Evolutionary conservation across 2,797 vertebrate genomes (phyloP), one percentile per base, ranked within the genome.

Genomic region (Ficedula albicollis): DNA sequence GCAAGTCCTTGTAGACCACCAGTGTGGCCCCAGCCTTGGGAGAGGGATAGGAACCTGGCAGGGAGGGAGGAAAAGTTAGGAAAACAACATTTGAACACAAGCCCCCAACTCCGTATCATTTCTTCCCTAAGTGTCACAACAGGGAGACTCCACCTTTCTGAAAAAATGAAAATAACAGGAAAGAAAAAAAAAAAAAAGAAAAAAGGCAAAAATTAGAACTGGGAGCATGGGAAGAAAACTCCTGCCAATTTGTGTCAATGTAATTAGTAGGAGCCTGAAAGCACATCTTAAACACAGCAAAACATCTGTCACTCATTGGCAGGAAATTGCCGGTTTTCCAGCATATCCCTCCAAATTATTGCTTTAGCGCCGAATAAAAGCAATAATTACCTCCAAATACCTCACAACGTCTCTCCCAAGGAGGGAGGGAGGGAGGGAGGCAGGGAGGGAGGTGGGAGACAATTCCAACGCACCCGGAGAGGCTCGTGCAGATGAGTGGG

Each of bases 21-120:
- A 99, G 97, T 2, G 99, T 99, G 2, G 99, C 99, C 46, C 99
- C 99, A 9, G 99, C 99, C 97, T 99, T 99, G 39, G 99, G 99
- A 6, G 99, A 99, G 7, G 99, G 99, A 93, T 99, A 99, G 5
- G 99, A 99, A 88, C 99, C 99, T 99, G 97, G 84, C 62, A 75
- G 94, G 84, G 89, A 64, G 2, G 85, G 23, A 32, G 29, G 20
- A 39, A 21, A 10, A 22, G 38, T 98, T 55, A 98, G 77, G 56
- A 76, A 43, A 49, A 52, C 9, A n/a, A 11, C 0, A 1, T 38
- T 38, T 30, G 6, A 52, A 49, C 38, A 10, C 8, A 5, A 30
- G 2, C 16, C 10, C 34, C 1, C 22, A 8, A 16, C 5, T 58
- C 59, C 0, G 11, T 13, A 13, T 4, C 5, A 1, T 27, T 43